Conservation (phyloP, 2,797 vertebrate genomes). For the Geotrypetes seraphini region DNA sequence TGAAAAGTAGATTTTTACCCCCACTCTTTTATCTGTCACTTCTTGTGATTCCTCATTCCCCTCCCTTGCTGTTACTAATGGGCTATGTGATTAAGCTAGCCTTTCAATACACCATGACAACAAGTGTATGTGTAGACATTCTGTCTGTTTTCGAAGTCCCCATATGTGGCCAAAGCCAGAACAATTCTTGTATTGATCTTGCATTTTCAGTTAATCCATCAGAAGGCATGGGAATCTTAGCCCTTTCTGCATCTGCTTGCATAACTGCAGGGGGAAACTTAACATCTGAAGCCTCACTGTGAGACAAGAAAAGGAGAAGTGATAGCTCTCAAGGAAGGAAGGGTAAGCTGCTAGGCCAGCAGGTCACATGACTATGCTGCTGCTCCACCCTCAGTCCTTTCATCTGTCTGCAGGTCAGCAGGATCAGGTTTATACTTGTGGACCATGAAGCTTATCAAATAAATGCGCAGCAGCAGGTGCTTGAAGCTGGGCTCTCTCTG, state of each 20-base stretch:
- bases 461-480: slow-evolving; percentile 51
- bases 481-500: slow-evolving; percentile 23
- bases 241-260: slow-evolving; percentile 49
- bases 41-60: slow-evolving; percentile 14
- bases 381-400: slow-evolving; percentile 33
- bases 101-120: slow-evolving; percentile 30
- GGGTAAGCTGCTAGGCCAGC: slow-evolving; percentile 4
- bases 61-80: slow-evolving; percentile 19
- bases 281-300: slow-evolving; percentile 32
- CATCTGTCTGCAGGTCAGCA: slow-evolving; percentile 41
- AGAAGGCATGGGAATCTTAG: slow-evolving; percentile 47
- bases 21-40: slow-evolving; percentile 25
- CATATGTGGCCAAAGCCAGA: slow-evolving; percentile 31
- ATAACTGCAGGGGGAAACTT: slow-evolving; percentile 33
- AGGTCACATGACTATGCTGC: slow-evolving; percentile 19
- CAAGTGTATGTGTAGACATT: slow-evolving; percentile 22
- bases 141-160: slow-evolving; percentile 24
- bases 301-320: slow-evolving; percentile 30
- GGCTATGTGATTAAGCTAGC: slow-evolving; percentile 22
- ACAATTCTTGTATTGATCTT: slow-evolving; percentile 41
- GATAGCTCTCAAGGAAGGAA: slow-evolving; percentile 20
- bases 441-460: slow-evolving; percentile 48
- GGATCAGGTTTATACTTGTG: slow-evolving; percentile 42
- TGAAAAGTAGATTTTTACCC: slow-evolving; percentile 9
- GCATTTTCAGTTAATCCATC: slow-evolving; percentile 37